Evolutionary conservation across 2,888 invertebrate species (phyloP).

Genomic region (Ligdia adustata): DNA sequence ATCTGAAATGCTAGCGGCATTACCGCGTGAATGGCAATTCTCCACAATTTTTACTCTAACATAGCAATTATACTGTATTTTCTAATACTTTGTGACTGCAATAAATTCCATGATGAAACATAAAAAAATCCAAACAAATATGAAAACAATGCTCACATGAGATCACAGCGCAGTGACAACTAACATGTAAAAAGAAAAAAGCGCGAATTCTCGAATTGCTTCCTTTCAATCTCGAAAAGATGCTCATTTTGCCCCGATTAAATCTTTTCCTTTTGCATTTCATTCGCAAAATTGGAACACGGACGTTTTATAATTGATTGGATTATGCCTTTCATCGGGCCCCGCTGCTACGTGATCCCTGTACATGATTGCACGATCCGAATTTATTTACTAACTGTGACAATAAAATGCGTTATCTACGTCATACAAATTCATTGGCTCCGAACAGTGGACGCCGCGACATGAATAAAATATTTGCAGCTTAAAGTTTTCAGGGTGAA

Average conservation of each 20-base stretch:
- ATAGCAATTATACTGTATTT: no score
- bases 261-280: conserved; percentile 65
- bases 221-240: conserved; percentile 24
- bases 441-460: conserved; percentile 44
- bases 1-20: no score
- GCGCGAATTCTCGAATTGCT: conserved; percentile 13
- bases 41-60: no score
- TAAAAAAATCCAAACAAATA: no score
- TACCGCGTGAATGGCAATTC: no score
- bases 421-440: conserved; percentile 58
- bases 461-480: conserved; percentile 64
- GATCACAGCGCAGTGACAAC: conserved; percentile 1
- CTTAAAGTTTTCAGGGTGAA: conserved; percentile 49
- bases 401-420: conserved; percentile 67
- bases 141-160: neutral
- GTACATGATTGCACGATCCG: conserved; percentile 69
- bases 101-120: no score
- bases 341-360: conserved; percentile 65
- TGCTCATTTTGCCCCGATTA: conserved; percentile 43
- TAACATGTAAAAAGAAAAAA: conserved; percentile 18
- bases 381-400: conserved; percentile 72
- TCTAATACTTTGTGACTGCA: no score
- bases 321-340: conserved; percentile 73
- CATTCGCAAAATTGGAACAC: conserved; percentile 62
- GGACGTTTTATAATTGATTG: conserved; percentile 77